Conservation (phyloP, 1,140 invertebrate species). For the Drosophila punjabiensis region DNA sequence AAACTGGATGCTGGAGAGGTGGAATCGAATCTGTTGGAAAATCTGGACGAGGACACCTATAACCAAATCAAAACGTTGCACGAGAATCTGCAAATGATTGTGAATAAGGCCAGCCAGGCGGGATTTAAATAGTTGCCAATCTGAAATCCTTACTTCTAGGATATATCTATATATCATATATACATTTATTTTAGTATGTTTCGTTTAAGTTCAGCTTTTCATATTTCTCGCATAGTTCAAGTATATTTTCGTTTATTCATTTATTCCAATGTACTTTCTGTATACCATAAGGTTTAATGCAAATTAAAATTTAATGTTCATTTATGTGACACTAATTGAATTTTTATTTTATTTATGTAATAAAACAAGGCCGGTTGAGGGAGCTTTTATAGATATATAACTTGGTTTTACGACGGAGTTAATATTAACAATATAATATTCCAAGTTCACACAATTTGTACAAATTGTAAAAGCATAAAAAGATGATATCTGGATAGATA, state of each 20-base stretch:
- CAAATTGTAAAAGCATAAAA: too few relatives aligned
- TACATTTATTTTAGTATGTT: conserved; percentile 35
- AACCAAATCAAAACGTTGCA: conserved; percentile 77
- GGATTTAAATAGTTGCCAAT: conserved; percentile 57
- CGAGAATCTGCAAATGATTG: conserved; percentile 74
- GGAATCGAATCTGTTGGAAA: conserved; percentile 66
- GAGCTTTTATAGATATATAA: neutral
- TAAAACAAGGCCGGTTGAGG: neutral
- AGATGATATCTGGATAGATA: too few relatives aligned
- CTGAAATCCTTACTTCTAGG: conserved; percentile 2
- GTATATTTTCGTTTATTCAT: conserved; percentile 24
- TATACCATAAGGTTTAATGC: conserved; percentile 18
- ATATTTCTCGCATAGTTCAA: conserved; percentile 11
- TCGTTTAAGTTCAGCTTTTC: conserved; percentile 35
- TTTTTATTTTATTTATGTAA: neutral
- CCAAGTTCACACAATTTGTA: too few relatives aligned
- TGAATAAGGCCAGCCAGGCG: conserved; percentile 68
- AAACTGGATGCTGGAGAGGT: conserved; percentile 59
- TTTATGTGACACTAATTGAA: neutral
- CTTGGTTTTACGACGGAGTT: neutral
- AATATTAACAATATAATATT: neutral
- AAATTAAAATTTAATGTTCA: conserved; percentile 22
- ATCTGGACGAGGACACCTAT: conserved; percentile 69
- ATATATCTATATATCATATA: conserved; percentile 38
- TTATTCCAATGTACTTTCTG: conserved; percentile 5